phyloP scores from a whole-genome alignment of 2,797 vertebrate genomes.

The Thaleichthys pacificus region DNA sequence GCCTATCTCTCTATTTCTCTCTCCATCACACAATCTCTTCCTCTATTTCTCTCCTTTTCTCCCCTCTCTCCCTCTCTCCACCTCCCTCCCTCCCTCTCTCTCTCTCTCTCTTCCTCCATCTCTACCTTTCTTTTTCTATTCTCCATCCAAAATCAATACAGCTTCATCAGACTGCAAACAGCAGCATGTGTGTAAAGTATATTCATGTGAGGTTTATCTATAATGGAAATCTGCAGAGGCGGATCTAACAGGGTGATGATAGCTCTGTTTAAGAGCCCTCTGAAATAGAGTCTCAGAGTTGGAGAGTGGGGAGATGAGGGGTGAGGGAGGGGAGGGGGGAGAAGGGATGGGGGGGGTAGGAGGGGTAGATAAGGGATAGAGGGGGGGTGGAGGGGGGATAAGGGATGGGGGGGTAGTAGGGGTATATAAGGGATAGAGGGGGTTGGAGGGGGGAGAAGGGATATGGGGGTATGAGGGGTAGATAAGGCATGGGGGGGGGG shows the following conservation, averaged over 20 bases:
- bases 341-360: too few relatives aligned
- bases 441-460: too few relatives aligned
- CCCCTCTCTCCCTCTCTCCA: background rate
- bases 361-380: too few relatives aligned
- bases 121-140: background rate
- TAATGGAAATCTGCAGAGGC: too few relatives aligned
- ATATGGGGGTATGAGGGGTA: too few relatives aligned
- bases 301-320: background rate
- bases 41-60: too few relatives aligned
- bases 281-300: background rate
- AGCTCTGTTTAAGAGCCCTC: background rate
- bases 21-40: background rate
- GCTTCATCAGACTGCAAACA: background rate
- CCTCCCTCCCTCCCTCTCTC: background rate
- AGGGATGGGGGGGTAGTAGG: too few relatives aligned
- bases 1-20: background rate
- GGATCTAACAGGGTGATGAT: background rate
- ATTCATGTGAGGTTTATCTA: too few relatives aligned
- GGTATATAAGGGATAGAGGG: too few relatives aligned
- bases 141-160: background rate
- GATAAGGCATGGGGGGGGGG: too few relatives aligned
- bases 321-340: background rate
- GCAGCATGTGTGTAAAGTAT: too few relatives aligned
- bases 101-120: background rate
- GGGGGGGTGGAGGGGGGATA: too few relatives aligned